Evolutionary conservation across 2,797 vertebrate genomes (phyloP).

Genomic region (Cyclura pinguis): DNA sequence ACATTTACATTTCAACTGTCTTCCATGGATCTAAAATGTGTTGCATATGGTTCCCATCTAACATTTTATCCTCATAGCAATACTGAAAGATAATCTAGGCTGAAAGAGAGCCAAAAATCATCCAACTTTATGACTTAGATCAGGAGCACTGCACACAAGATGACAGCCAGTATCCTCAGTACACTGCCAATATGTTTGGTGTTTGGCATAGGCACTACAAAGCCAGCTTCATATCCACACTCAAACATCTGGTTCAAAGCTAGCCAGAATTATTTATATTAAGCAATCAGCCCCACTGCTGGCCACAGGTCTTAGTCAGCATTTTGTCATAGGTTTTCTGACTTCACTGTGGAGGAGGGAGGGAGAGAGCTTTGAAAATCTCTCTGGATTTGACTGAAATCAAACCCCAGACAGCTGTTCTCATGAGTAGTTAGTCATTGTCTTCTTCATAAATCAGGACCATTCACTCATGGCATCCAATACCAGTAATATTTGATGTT

Average conservation of each 20-base stretch:
- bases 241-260: slow-evolving; percentile 26
- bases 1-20: not conserved
- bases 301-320: slow-evolving; percentile 30
- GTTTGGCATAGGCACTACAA: slow-evolving; percentile 1
- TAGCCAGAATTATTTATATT: not conserved
- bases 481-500: not conserved
- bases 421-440: not conserved
- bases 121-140: not conserved
- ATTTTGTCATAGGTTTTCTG: slow-evolving; percentile 7
- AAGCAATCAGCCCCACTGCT: slow-evolving; percentile 4
- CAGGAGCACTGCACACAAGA: not conserved
- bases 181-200: not conserved
- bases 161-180: not conserved
- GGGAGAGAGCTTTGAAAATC: not conserved
- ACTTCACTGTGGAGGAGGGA: not conserved
- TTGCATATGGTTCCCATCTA: not conserved
- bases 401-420: not conserved
- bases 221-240: not conserved
- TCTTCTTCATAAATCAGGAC: not conserved
- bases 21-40: not conserved
- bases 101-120: no score
- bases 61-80: not conserved
- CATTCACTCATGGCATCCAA: not conserved
- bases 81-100: not conserved
- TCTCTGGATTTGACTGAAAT: not conserved